A percentile compares a stretch with the other conserved stretches of the same genome.
These are phyloP conservation scores for Pseudachorutes palmiensis DNA, from an alignment of 1,140 invertebrate genomes.

Conservation along the genomic window DNA sequence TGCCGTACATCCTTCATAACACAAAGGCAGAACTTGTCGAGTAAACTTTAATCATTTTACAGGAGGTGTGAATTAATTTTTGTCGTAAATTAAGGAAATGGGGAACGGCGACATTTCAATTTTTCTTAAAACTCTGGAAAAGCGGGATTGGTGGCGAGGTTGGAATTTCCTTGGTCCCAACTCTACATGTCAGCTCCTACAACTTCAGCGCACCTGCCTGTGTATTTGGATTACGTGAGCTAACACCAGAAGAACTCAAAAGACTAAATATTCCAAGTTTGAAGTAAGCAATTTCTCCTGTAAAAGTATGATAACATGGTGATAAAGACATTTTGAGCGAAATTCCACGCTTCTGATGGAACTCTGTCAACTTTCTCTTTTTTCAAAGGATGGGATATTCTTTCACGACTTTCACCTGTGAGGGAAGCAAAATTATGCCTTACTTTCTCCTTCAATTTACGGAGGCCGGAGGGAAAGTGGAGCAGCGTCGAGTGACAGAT, in stretches of 20 bases:
- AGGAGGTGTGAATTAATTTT: not conserved
- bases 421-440: conserved; percentile 52
- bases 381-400: conserved; percentile 50
- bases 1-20: conserved; percentile 56
- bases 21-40: conserved; percentile 51
- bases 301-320: no score
- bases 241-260: conserved; percentile 47
- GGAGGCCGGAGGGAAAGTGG: conserved; percentile 48
- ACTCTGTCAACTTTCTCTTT: conserved; percentile 30
- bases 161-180: conserved; percentile 54
- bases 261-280: conserved; percentile 42
- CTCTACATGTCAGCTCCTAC: conserved; percentile 45
- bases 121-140: conserved; percentile 55
- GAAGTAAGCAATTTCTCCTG: conserved; percentile 27
- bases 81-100: conserved; percentile 43
- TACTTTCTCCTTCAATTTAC: conserved; percentile 54
- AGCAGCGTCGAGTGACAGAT: conserved; percentile 46
- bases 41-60: conserved; percentile 43
- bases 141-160: conserved; percentile 48
- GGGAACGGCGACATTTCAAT: conserved; percentile 53
- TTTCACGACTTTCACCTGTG: conserved; percentile 55
- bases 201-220: conserved; percentile 29
- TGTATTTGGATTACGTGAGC: conserved; percentile 51
- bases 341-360: no score
- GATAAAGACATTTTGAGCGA: no score